Conservation (phyloP, 1,140 invertebrate genomes). For the Lepeophtheirus salmonis region DNA sequence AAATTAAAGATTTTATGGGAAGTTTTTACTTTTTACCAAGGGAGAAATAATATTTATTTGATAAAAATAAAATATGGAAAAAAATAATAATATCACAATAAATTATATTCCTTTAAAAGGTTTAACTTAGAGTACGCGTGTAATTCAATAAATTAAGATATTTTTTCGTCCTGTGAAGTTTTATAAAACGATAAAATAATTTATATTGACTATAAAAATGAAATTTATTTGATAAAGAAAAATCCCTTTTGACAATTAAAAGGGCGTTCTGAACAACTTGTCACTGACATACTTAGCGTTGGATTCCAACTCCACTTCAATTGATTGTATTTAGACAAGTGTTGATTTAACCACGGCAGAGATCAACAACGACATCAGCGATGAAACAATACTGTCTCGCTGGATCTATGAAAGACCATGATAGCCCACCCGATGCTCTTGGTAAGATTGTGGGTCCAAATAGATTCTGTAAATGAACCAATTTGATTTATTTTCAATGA, state of each 20-base stretch:
- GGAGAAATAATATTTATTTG: no score
- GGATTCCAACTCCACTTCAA: constrained; percentile 85
- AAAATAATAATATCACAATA: no score
- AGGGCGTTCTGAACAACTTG: constrained; percentile 68
- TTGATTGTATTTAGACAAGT: constrained; percentile 92
- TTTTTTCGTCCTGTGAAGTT: neutral
- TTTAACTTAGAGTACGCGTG: neutral
- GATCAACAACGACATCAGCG: constrained; percentile 88
- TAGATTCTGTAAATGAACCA: constrained; percentile 89
- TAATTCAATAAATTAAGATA: neutral
- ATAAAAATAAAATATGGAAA: neutral
- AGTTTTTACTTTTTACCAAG: no score
- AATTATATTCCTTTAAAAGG: no score
- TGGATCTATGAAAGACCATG: constrained; percentile 94
- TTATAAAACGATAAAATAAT: no score
- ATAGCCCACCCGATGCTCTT: constrained; percentile 53
- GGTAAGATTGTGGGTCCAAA: constrained; percentile 78
- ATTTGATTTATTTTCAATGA: constrained; percentile 91
- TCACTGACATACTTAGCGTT: constrained; percentile 82
- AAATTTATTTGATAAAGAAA: no score
- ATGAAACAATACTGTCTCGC: constrained; percentile 99
- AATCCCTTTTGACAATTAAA: constrained; percentile 25
- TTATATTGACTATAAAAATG: no score
- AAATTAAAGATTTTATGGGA: no score
- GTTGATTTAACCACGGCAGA: constrained; percentile 66